These are phyloP conservation scores for Acropora yongei DNA, from an alignment of 64 coral and sea anemone genomes.

Conservation along the genomic window DNA sequence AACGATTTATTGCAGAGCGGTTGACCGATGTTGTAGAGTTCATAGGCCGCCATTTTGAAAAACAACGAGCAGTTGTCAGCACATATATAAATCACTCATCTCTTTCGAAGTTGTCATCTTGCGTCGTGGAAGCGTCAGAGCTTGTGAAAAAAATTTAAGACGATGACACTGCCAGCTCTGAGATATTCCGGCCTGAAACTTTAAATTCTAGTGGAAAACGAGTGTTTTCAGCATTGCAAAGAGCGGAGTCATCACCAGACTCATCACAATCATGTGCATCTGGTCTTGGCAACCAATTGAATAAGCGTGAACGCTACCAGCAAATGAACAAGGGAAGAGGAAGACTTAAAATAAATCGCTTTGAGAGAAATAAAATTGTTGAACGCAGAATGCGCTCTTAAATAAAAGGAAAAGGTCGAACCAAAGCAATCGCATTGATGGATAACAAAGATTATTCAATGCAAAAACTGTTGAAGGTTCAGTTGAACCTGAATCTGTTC, in stretches of 20 bases:
- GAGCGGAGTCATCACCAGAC: no score
- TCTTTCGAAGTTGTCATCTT: slow-evolving; percentile 38
- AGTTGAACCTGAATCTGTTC: no score
- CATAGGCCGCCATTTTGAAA: no score
- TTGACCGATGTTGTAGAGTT: no score
- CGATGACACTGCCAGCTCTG: slow-evolving; percentile 30
- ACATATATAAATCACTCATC: slow-evolving; percentile 36
- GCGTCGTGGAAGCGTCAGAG: background rate
- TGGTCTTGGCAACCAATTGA: slow-evolving; percentile 45
- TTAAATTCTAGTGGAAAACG: slow-evolving; percentile 24
- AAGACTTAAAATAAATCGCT: slow-evolving; percentile 26
- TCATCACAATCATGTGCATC: background rate
- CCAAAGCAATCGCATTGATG: no score
- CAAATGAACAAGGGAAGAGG: slow-evolving; percentile 47
- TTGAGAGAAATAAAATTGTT: background rate
- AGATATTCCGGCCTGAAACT: slow-evolving; percentile 11
- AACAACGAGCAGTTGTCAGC: no score
- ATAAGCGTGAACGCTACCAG: slow-evolving; percentile 48
- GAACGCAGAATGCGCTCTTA: no score
- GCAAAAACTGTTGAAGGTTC: no score
- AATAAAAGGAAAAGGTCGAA: no score
- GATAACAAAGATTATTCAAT: no score
- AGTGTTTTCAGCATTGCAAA: no score
- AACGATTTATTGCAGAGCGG: no score
- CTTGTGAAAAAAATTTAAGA: slow-evolving; percentile 6